phyloP scores from a whole-genome alignment of 2,888 invertebrate genomes.

The Yponomeuta evonymella region DNA sequence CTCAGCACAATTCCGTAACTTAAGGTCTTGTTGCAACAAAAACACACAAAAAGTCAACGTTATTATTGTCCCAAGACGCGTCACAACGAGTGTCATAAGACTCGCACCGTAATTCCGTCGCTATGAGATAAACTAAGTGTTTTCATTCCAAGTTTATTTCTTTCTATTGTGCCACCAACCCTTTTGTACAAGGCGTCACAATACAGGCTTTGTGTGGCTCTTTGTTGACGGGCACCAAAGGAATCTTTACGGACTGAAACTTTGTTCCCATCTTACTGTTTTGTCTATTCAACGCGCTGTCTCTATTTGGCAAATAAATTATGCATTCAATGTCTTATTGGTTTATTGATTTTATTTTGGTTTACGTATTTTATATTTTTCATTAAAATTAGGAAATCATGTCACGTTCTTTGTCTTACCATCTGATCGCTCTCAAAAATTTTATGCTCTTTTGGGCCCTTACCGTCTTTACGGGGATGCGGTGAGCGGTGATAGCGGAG shows the following conservation, averaged over 20 bases:
- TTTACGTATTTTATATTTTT: too few relatives aligned
- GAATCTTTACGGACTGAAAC: conserved; percentile 46
- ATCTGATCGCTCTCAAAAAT: too few relatives aligned
- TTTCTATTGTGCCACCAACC: conserved; percentile 14
- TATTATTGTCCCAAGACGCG: conserved; percentile 4
- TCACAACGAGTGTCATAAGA: background rate
- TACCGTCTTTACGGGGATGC: too few relatives aligned
- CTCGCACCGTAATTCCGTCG: background rate
- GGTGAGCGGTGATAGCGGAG: too few relatives aligned
- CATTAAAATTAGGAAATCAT: too few relatives aligned
- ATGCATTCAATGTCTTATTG: too few relatives aligned
- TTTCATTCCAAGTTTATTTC: conserved; percentile 15
- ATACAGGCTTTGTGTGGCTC: conserved; percentile 5
- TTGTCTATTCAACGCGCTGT: too few relatives aligned
- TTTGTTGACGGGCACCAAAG: conserved; percentile 19
- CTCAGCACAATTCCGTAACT: background rate
- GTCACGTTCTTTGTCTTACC: too few relatives aligned
- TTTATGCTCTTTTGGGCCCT: too few relatives aligned
- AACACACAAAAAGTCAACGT: conserved; percentile 3
- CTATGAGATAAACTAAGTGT: conserved; percentile 14
- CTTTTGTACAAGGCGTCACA: conserved; percentile 7
- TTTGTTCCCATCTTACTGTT: conserved; percentile 26
- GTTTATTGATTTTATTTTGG: too few relatives aligned
- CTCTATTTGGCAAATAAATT: too few relatives aligned
- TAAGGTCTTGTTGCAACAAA: background rate